Conservation (phyloP, 2,113 vertebrate genomes). For the Pongo pygmaeus region DNA sequence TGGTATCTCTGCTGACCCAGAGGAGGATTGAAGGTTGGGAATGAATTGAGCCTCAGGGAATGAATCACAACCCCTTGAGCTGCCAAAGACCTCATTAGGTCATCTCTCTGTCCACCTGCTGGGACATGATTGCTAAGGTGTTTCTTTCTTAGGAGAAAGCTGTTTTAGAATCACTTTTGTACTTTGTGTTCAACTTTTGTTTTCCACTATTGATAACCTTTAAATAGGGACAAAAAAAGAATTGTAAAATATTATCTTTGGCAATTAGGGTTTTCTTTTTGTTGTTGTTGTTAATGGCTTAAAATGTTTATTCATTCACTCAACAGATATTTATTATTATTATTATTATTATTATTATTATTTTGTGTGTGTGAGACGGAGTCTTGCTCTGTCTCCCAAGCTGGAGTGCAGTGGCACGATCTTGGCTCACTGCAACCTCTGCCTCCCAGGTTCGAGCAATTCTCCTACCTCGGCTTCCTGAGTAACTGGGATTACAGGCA, state of each 20-base stretch:
- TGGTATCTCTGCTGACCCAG: background rate
- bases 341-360: no score
- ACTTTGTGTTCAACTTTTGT: background rate
- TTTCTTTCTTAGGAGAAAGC: constrained; percentile 6
- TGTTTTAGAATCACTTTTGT: background rate
- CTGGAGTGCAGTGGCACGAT: no score
- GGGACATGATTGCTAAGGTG: background rate
- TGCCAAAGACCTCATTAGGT: constrained; percentile 31
- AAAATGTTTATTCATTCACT: constrained; percentile 9
- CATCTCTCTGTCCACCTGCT: constrained; percentile 12
- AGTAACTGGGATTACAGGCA: no score
- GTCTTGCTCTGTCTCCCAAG: no score
- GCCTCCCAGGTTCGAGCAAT: no score
- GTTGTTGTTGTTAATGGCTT: constrained; percentile 11
- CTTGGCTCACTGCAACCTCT: no score
- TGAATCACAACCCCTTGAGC: background rate
- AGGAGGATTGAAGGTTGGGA: background rate
- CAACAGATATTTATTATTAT: background rate
- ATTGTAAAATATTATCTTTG: background rate
- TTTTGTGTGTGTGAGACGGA: no score
- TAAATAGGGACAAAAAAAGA: background rate
- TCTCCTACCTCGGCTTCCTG: no score
- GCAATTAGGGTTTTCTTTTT: background rate
- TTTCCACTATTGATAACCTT: background rate
- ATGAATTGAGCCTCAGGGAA: constrained; percentile 20